Conservation (phyloP, 2,888 invertebrate species). For the Oscheius sp. region DNA sequence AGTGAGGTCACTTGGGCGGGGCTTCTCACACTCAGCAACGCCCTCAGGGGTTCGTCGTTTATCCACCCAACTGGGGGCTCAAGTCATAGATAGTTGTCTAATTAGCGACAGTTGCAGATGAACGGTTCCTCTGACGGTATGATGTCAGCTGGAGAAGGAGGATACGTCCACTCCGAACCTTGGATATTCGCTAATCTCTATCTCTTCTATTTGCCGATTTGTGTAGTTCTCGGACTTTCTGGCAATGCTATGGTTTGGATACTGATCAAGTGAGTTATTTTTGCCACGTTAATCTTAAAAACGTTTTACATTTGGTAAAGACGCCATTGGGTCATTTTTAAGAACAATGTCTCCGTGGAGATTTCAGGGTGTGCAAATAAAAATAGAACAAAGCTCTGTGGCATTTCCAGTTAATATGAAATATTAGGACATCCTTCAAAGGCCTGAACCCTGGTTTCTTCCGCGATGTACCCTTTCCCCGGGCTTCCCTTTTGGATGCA, state of each 20-base stretch:
- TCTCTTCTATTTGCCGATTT: constrained; percentile 68
- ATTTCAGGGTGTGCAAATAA: too few relatives aligned
- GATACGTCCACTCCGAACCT: neutral
- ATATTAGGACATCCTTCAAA: too few relatives aligned
- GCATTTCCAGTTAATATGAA: too few relatives aligned
- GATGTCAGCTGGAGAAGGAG: neutral
- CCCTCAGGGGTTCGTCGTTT: constrained; percentile 22
- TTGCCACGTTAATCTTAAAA: too few relatives aligned
- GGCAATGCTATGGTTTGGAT: constrained; percentile 70
- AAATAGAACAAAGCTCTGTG: too few relatives aligned
- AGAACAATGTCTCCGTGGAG: too few relatives aligned
- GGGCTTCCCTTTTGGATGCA: too few relatives aligned
- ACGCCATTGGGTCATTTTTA: too few relatives aligned
- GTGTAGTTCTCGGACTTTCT: constrained; percentile 67
- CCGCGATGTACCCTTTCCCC: too few relatives aligned
- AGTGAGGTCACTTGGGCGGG: constrained; percentile 32
- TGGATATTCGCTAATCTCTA: constrained; percentile 52
- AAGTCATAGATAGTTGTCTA: neutral
- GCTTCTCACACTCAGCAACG: constrained; percentile 26
- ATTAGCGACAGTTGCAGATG: constrained; percentile 18
- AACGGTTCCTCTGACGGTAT: constrained; percentile 29
- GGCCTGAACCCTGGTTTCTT: too few relatives aligned
- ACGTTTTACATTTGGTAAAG: too few relatives aligned
- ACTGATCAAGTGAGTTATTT: constrained; percentile 59
- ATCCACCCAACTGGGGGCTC: constrained; percentile 2